Evolutionary conservation across 2,113 vertebrate genomes (phyloP).

Genomic region (Tachysurus fulvidraco): DNA sequence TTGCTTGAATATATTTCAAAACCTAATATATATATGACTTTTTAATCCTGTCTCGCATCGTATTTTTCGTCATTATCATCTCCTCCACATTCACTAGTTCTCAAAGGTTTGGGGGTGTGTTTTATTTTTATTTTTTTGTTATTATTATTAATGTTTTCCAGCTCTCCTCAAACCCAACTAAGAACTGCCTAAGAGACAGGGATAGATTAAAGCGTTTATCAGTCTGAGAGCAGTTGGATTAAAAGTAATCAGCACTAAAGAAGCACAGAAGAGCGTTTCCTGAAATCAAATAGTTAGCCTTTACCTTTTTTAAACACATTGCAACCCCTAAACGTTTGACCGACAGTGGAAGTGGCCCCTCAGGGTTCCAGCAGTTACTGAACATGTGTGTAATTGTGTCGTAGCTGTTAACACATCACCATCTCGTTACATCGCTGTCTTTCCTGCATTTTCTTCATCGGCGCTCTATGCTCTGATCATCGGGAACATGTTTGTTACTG

Average conservation of each 20-base stretch:
- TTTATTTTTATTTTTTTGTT: background rate
- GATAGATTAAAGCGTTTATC: background rate
- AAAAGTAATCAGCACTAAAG: background rate
- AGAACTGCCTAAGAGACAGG: background rate
- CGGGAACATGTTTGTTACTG: background rate
- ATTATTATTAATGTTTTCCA: background rate
- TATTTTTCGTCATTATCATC: background rate
- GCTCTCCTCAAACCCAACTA: background rate
- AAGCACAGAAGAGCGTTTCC: background rate
- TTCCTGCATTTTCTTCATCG: background rate
- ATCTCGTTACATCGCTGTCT: background rate
- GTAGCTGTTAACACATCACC: background rate
- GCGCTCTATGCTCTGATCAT: constrained; percentile 23
- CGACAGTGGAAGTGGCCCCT: background rate
- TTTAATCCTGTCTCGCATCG: background rate
- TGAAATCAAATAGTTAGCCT: background rate
- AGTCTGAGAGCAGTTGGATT: background rate
- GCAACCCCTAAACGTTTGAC: background rate
- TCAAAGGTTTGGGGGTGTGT: background rate
- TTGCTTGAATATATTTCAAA: constrained; percentile 28
- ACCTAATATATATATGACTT: constrained; percentile 14
- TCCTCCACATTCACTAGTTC: background rate
- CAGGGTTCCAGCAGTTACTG: constrained; percentile 4
- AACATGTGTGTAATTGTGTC: background rate
- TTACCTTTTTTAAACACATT: background rate